phyloP scores from a whole-genome alignment of 2,797 vertebrate species.

The Cyclopterus lumpus region DNA sequence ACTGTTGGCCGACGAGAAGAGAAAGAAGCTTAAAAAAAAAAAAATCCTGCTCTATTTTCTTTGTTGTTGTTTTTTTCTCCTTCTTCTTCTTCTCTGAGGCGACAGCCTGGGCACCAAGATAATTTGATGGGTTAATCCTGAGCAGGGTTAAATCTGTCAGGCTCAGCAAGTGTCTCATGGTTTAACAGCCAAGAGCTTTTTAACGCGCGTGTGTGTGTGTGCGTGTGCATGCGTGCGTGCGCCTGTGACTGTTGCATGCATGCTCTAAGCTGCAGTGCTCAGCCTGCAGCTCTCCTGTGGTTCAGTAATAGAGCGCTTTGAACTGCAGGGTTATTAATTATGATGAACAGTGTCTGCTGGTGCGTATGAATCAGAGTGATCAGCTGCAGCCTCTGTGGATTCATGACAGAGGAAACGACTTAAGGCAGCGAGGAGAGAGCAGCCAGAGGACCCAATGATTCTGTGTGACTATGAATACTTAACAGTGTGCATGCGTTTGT shows the following conservation, averaged over 20 bases:
- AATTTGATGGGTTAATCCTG: conserved; percentile 70
- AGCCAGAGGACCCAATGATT: conserved; percentile 57
- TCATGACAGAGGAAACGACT: conserved; percentile 59
- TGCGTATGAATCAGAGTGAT: conserved; percentile 66
- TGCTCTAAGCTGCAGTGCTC: conserved; percentile 55
- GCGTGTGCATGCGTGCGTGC: conserved; percentile 8
- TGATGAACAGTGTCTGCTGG: conserved; percentile 66
- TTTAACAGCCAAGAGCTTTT: conserved; percentile 75
- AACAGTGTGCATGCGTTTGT: conserved; percentile 32
- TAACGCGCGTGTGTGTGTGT: conserved; percentile 15
- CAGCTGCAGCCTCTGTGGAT: conserved; percentile 61
- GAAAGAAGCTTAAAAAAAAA: background rate
- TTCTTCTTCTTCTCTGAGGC: conserved; percentile 32
- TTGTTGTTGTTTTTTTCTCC: conserved; percentile 8
- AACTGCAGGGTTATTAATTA: conserved; percentile 75
- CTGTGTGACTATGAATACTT: conserved; percentile 51
- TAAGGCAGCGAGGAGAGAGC: conserved; percentile 50
- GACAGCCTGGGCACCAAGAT: conserved; percentile 64
- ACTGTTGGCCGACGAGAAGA: conserved; percentile 24
- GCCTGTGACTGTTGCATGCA: conserved; percentile 37
- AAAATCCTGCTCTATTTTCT: conserved; percentile 36
- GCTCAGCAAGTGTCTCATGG: conserved; percentile 71
- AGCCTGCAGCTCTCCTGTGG: conserved; percentile 61
- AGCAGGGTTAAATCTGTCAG: conserved; percentile 66
- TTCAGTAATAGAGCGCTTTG: conserved; percentile 69